Conservation (phyloP, 1,140 invertebrate genomes). For the Brevipalpus yothersi region DNA sequence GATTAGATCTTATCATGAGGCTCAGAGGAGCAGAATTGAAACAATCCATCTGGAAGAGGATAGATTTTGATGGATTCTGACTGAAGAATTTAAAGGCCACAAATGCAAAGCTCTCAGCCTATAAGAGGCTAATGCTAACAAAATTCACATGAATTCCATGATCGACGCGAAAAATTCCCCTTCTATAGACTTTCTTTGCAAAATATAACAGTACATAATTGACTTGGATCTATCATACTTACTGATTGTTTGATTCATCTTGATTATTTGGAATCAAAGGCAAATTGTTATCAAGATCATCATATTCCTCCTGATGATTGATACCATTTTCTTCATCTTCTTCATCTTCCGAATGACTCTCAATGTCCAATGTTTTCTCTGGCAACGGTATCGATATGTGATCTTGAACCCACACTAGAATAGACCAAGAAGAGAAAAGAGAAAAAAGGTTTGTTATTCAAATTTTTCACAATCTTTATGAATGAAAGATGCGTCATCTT, state of each 20-base stretch:
- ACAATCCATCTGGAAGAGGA: too few relatives aligned
- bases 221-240: not conserved
- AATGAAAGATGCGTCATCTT: too few relatives aligned
- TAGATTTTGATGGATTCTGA: too few relatives aligned
- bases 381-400: not conserved
- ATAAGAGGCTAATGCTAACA: not conserved
- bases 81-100: too few relatives aligned
- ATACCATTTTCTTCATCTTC: not conserved
- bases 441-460: not conserved
- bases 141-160: not conserved
- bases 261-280: not conserved
- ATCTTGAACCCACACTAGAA: not conserved
- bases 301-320: not conserved
- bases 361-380: not conserved
- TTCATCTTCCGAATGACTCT: not conserved
- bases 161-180: not conserved
- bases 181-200: not conserved
- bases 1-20: too few relatives aligned
- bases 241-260: not conserved
- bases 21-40: too few relatives aligned
- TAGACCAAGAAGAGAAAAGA: not conserved
- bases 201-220: not conserved
- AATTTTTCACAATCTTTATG: too few relatives aligned
- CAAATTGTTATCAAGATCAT: not conserved
- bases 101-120: not conserved